These are phyloP conservation scores for Synanthedon vespiformis DNA, from an alignment of 2,888 invertebrate species.

Conservation along the genomic window DNA sequence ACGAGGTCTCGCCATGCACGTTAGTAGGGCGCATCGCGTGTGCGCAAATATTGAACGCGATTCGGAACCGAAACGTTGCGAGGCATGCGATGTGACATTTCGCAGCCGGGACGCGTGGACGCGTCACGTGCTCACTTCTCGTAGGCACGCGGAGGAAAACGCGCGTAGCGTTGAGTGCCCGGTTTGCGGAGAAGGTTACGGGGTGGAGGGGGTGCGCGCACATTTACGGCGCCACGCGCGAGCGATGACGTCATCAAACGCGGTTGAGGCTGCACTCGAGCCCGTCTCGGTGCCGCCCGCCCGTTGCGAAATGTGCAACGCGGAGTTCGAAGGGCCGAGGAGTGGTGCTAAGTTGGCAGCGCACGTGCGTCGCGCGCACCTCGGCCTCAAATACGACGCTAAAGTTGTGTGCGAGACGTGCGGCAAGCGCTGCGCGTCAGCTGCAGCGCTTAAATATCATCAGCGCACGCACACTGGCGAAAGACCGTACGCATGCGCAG, in stretches of 20 bases:
- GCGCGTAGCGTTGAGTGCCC: neutral
- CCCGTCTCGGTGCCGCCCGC: conserved; percentile 1
- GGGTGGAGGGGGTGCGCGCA: neutral
- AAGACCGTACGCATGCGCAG: conserved; percentile 30
- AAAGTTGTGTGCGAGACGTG: conserved; percentile 51
- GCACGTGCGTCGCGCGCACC: conserved; percentile 36
- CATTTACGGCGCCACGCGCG: conserved; percentile 19
- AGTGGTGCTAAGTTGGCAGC: conserved; percentile 30
- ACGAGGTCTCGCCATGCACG: conserved; percentile 41
- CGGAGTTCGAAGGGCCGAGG: conserved; percentile 17
- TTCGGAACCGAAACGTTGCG: conserved; percentile 1
- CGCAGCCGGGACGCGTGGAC: conserved; percentile 5
- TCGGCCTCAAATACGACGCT: conserved; percentile 42
- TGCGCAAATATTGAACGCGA: no score
- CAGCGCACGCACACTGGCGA: conserved; percentile 52
- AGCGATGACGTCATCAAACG: conserved; percentile 3
- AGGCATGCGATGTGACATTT: conserved; percentile 9
- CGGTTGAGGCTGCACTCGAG: no score
- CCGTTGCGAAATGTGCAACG: conserved; percentile 1
- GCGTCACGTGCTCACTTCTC: conserved; percentile 2
- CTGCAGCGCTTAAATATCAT: conserved; percentile 38
- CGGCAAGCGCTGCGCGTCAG: conserved; percentile 41
- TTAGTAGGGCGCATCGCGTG: conserved; percentile 24
- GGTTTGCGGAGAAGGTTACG: no score
- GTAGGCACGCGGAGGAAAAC: no score